A percentile compares a stretch with the other conserved stretches of the same genome.
phyloP scores from a whole-genome alignment of 2,113 vertebrate species.

The Semnopithecus entellus region DNA sequence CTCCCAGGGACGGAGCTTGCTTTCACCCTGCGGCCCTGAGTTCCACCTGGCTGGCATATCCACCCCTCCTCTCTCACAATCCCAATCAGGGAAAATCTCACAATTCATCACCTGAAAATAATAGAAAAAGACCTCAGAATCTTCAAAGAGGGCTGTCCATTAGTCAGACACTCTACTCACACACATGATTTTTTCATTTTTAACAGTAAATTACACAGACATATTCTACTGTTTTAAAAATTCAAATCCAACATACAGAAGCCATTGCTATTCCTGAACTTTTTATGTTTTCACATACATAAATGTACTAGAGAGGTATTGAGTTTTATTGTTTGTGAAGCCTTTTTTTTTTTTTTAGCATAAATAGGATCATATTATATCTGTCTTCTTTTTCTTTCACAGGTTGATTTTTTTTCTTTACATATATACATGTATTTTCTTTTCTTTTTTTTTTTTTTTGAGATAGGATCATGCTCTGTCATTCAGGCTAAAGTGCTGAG shows the following conservation, averaged over 20 bases:
- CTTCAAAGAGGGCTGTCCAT: background rate
- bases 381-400: background rate
- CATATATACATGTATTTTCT: too few relatives aligned
- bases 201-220: background rate
- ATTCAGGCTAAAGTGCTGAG: background rate
- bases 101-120: background rate
- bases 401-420: background rate
- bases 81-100: background rate
- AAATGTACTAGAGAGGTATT: background rate
- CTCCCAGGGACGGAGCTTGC: background rate
- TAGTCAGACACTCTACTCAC: background rate
- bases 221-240: background rate
- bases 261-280: background rate
- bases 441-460: too few relatives aligned
- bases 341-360: background rate
- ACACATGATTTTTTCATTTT: background rate
- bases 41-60: background rate
- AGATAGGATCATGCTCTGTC: background rate
- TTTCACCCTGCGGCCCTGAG: background rate
- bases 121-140: background rate
- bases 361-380: background rate
- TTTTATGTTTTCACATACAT: background rate
- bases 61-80: background rate
- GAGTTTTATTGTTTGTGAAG: background rate
- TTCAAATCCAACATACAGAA: background rate